phyloP scores from a whole-genome alignment of 30 jellyfish, hydroid and myxozoan species.

The Chrysaora quinquecirrha region DNA sequence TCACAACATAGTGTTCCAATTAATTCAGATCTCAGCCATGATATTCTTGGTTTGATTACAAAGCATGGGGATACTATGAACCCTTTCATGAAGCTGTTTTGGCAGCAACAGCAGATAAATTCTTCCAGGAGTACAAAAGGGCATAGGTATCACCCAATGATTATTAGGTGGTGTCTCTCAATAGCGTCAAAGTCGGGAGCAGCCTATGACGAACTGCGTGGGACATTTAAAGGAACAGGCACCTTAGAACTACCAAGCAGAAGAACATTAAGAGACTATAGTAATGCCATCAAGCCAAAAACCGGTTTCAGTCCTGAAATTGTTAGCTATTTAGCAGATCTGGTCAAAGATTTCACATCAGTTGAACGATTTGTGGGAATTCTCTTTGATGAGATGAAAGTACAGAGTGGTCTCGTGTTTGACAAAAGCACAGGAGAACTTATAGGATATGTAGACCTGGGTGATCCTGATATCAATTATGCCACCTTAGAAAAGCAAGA shows the following conservation, averaged over 20 bases:
- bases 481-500: conserved; percentile 23
- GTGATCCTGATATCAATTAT: conserved; percentile 32
- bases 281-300: conserved; percentile 32
- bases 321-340: neutral
- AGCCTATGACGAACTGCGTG: conserved; percentile 10
- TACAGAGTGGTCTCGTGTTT: conserved; percentile 13
- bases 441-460: conserved; percentile 34
- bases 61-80: conserved; percentile 4
- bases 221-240: conserved; percentile 3
- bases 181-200: neutral
- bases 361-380: conserved; percentile 14
- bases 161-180: conserved; percentile 18
- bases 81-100: conserved; percentile 14
- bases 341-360: neutral
- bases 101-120: neutral
- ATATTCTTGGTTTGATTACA: conserved; percentile 5
- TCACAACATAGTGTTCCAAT: too few relatives aligned
- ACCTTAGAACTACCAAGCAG: conserved; percentile 35
- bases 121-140: neutral
- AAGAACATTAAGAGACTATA: conserved; percentile 37
- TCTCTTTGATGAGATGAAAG: conserved; percentile 46
- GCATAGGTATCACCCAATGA: conserved; percentile 1
- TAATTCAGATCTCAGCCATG: too few relatives aligned
- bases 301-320: conserved; percentile 33
- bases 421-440: conserved; percentile 47